These are phyloP conservation scores for Thereva unica DNA, from an alignment of 2,888 invertebrate species.

Conservation along the genomic window DNA sequence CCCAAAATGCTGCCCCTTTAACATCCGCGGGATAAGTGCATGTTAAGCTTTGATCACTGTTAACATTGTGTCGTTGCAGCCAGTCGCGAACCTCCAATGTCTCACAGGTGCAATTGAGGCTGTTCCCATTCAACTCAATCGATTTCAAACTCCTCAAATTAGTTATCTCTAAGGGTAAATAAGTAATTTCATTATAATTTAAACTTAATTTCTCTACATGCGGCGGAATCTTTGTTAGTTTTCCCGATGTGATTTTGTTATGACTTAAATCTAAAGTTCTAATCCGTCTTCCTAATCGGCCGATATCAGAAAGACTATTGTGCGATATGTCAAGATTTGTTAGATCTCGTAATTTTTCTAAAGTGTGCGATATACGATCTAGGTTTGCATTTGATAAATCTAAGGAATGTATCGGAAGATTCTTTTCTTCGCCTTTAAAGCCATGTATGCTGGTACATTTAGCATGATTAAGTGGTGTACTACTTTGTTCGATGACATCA, in stretches of 20 bases:
- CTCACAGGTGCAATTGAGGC: conserved; percentile 71
- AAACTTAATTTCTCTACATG: conserved; percentile 67
- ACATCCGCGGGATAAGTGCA: conserved; percentile 63
- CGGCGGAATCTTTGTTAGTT: conserved; percentile 62
- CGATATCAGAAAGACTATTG: conserved; percentile 64
- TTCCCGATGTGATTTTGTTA: conserved; percentile 64
- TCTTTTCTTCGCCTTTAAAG: conserved; percentile 45
- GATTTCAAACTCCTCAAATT: conserved; percentile 63
- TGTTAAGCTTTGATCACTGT: conserved; percentile 61
- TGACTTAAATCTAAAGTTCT: conserved; percentile 66
- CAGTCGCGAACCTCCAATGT: conserved; percentile 68
- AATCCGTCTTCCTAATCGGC: conserved; percentile 64
- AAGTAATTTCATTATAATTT: conserved; percentile 64
- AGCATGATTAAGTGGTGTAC: conserved; percentile 51
- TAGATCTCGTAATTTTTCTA: conserved; percentile 65
- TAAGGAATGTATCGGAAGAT: conserved; percentile 58
- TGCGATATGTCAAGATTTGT: conserved; percentile 68
- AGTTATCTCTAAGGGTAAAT: conserved; percentile 65
- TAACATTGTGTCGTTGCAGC: conserved; percentile 62
- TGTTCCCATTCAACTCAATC: conserved; percentile 70
- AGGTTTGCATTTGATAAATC: conserved; percentile 69
- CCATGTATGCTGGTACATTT: conserved; percentile 54
- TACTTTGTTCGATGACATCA: conserved; percentile 45
- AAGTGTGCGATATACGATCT: conserved; percentile 62
- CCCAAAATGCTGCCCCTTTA: conserved; percentile 63